Evolutionary conservation across 2,113 vertebrate species (phyloP).

Genomic region (Eptatretus burgeri): DNA sequence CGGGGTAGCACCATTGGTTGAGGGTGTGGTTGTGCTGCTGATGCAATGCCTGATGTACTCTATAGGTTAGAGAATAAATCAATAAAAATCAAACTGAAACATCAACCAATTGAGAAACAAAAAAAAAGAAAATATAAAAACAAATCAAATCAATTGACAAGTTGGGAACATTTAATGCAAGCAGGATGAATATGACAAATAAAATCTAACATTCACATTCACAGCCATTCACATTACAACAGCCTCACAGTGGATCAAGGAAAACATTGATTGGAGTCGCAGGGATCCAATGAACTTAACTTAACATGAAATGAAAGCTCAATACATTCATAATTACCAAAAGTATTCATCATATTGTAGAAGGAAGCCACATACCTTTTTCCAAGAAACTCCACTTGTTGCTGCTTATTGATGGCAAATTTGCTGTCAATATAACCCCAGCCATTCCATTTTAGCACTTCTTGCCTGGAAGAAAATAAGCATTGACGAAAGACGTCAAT

Average conservation of each 20-base stretch:
- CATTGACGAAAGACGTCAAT: no score
- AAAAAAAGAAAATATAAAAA: no score
- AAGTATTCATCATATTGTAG: not conserved
- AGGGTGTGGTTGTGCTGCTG: no score
- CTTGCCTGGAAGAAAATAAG: slow-evolving; percentile 30
- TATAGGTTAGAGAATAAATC: no score
- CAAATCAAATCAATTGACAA: no score
- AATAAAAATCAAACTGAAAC: no score
- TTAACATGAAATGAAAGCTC: not conserved
- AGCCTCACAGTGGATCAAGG: not conserved
- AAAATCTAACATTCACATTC: not conserved
- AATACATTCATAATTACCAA: not conserved
- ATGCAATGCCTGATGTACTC: no score
- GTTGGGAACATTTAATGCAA: no score
- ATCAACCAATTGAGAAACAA: no score
- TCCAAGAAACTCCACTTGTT: slow-evolving; percentile 74
- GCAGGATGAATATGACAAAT: not conserved
- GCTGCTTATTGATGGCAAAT: slow-evolving; percentile 83
- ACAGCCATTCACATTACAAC: not conserved
- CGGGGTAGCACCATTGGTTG: no score
- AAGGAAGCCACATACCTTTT: slow-evolving; percentile 32
- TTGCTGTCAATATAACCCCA: slow-evolving; percentile 90
- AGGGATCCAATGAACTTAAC: not conserved
- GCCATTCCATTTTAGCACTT: slow-evolving; percentile 91
- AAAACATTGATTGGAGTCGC: not conserved